These are phyloP conservation scores for Clostera curtula DNA, from an alignment of 2,888 invertebrate genomes.

Conservation along the genomic window DNA sequence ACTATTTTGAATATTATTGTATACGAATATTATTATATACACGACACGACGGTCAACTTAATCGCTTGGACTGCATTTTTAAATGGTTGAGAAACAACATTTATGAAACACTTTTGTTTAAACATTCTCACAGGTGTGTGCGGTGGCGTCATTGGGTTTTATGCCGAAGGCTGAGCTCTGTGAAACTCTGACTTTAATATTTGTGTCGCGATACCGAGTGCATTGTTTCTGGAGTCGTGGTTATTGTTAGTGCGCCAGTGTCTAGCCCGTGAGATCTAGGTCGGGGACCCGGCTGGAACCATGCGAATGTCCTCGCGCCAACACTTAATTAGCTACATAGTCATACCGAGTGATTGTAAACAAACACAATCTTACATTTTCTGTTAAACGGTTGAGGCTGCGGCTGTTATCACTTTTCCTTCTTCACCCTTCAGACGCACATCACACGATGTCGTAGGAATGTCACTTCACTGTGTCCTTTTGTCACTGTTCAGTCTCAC, in stretches of 20 bases:
- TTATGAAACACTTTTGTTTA: conserved; percentile 52
- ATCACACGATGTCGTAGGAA: conserved; percentile 49
- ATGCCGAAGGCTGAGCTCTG: conserved; percentile 64
- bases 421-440: conserved; percentile 52
- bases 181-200: conserved; percentile 62
- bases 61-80: conserved; percentile 14
- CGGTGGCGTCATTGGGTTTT: conserved; percentile 60
- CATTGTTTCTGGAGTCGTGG: conserved; percentile 55
- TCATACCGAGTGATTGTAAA: conserved; percentile 25
- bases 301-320: conserved; percentile 28
- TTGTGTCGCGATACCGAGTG: conserved; percentile 55
- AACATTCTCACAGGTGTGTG: conserved; percentile 68
- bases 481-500: conserved; percentile 55
- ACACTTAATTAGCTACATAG: conserved; percentile 20
- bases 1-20: no score
- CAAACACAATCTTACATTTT: conserved; percentile 66
- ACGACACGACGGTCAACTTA: conserved; percentile 19
- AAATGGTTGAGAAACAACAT: conserved; percentile 28
- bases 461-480: conserved; percentile 56
- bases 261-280: conserved; percentile 66
- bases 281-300: conserved; percentile 49
- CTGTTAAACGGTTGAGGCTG: conserved; percentile 66
- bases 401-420: conserved; percentile 53
- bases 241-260: conserved; percentile 45
- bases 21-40: conserved; percentile 17